Base-by-base conservation (phyloP, 2,113 vertebrate species). In the Dissostichus mawsoni region DNA sequence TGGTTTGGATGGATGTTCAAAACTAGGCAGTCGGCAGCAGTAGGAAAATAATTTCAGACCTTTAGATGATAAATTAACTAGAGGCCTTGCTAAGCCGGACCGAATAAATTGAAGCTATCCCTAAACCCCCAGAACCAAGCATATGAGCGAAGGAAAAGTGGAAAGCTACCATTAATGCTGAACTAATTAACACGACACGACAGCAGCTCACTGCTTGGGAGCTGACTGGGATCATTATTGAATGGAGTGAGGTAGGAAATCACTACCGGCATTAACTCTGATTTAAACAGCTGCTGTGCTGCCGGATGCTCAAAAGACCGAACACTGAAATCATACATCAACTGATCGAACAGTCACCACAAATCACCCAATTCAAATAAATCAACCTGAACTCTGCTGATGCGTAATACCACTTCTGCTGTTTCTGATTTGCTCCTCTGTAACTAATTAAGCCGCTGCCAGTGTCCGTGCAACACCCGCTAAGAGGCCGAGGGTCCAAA, bases 361-460 rank as follows among this genome's bases (percentile, higher is more conserved):
- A 41, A 59, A 71, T 86, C 58, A 74, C 9, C 58, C 13, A 51
- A 44, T 67, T 78, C 23, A 47, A 53, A 81, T 65, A 48, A 68
- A 67, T 83, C 76, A 78, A 9, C 36, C 7, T 69, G 29, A 66
- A 58, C 41, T 59, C 45, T 51, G 44, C 20, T 29, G 25, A 78
- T 51, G 29, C 56, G n/a, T 62, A 12, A n/a, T 12, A 20, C 16
- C 65, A 59, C 53, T 57, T 1, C 2, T 69, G 50, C 70, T 29
- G 33, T 69, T 73, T 78, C 61, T 66, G 64, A 16, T 50, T 85
- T 73, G 14, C 76, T 70, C 45, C 73, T 20, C 53, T 18, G 76
- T 64, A 75, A 78, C 85, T 89, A 89, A 84, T 86, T 90, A 87
- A 90, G 74, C 78, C 14, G 47, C 76, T 81, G 87, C 63, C 72